These are phyloP conservation scores for Pontoporia blainvillei DNA, from an alignment of 2,113 vertebrate genomes.

Conservation along the genomic window DNA sequence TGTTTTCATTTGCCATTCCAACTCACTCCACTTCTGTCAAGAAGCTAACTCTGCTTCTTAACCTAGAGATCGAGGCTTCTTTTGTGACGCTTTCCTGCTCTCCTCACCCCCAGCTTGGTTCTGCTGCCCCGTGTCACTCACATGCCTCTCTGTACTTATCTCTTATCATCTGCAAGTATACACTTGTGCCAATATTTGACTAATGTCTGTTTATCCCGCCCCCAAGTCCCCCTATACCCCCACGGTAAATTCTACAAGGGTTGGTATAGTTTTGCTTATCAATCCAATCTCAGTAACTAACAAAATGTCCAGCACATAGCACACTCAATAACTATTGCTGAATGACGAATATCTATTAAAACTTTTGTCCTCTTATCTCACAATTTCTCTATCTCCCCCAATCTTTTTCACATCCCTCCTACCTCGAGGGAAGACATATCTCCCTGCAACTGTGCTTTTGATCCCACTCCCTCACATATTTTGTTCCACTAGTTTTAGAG, in stretches of 20 bases:
- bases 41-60: not conserved
- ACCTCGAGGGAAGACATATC: not conserved
- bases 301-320: not conserved
- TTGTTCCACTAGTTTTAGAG: not conserved
- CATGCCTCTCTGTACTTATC: not conserved
- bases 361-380: not conserved
- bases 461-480: not conserved
- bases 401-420: not conserved
- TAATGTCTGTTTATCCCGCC: not conserved
- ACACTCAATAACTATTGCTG: not conserved
- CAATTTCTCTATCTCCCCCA: not conserved
- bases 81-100: not conserved
- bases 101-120: not conserved
- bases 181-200: not conserved
- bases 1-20: not conserved
- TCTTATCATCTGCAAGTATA: not conserved
- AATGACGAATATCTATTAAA: not conserved
- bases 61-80: not conserved
- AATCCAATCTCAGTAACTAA: not conserved
- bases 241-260: not conserved
- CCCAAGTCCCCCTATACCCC: too few relatives aligned
- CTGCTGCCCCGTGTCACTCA: fast-evolving
- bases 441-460: not conserved
- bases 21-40: not conserved
- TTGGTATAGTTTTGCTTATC: not conserved